Evolutionary conservation across 2,888 invertebrate species (phyloP).

Genomic region (Lymantria monacha): DNA sequence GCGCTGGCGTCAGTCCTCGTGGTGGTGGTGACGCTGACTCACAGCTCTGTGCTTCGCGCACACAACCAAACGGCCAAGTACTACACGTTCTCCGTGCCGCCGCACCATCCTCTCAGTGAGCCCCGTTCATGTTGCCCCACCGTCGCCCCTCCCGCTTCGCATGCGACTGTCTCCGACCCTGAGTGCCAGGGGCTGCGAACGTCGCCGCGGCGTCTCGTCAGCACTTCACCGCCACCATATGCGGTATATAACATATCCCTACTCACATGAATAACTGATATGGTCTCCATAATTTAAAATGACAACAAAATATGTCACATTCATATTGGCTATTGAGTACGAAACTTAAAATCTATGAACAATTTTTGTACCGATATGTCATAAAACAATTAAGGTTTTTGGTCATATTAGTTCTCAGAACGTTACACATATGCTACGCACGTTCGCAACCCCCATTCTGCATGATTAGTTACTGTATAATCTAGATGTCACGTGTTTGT

Average conservation of each 20-base stretch:
- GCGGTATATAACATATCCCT: conserved; percentile 68
- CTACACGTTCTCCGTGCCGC: conserved; percentile 84
- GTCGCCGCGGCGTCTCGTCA: conserved; percentile 60
- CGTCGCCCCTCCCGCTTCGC: conserved; percentile 82
- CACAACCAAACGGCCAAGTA: conserved; percentile 85
- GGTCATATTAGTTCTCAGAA: conserved; percentile 51
- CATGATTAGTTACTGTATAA: conserved; percentile 71
- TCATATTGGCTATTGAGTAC: conserved; percentile 12
- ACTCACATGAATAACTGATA: conserved; percentile 45
- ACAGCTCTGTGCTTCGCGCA: conserved; percentile 84
- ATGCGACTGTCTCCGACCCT: conserved; percentile 81
- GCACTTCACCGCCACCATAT: conserved; percentile 58
- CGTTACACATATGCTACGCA: conserved; percentile 62
- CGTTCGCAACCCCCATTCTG: conserved; percentile 82
- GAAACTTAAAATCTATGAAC: conserved; percentile 5
- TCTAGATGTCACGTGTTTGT: conserved; percentile 74
- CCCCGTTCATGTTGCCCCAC: conserved; percentile 83
- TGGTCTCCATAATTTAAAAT: conserved; percentile 43
- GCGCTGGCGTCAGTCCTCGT: conserved; percentile 88
- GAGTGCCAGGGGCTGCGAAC: conserved; percentile 80
- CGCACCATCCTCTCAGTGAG: conserved; percentile 83
- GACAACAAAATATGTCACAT: conserved; percentile 40
- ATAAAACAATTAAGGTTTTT: conserved; percentile 15
- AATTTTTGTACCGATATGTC: conserved; percentile 12
- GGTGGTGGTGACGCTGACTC: conserved; percentile 89